Evolutionary conservation across 2,113 vertebrate genomes (phyloP), one percentile per base, ranked within the genome.

Genomic region (Nothoprocta perdicaria): DNA sequence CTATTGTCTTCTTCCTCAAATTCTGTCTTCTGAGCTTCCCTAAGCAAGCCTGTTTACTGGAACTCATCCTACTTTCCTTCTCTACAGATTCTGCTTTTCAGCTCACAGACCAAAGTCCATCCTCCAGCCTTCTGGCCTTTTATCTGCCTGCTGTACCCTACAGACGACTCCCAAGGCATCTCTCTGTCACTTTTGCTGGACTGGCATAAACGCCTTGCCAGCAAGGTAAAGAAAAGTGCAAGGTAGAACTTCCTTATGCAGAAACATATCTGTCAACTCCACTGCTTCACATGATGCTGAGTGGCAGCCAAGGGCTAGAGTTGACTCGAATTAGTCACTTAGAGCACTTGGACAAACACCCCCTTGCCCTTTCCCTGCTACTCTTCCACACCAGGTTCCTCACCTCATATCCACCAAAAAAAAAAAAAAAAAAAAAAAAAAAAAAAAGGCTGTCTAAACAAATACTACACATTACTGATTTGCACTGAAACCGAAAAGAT

Each of bases 241-340:
- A 29, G 6, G n/a, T 23, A 27, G 8, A 73, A 12, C 13, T 72
- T 67, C 38, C 62, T 1, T 0, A 45, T 8, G 14, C 38, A 89
- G 48, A 74, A 86, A 86, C 2, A 6, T 35, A 73, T 29, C 40
- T 60, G 31, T 26, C 33, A 57, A 6, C 9, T 71, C 38, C 33
- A 17, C 0, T 3, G 45, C 4, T 0, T 27, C 61, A 60, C 29
- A 18, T 4, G 7, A n/a, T 35, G 17, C 69, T 22, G 29, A 87
- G 75, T 1, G 3, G 57, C 58, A 87, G 2, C 31, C 21, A 31
- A 18, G 13, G 17, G 60, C 2, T 0, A 53, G 6, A 68, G 33
- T 1, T 24, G 23, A 23, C 33, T 60, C 23, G 1, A 13, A 33
- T 1, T 14, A 5, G 24, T 9, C 52, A 40, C 69, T 23, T 53